These are phyloP conservation scores for Neodiprion pinetum DNA, from an alignment of 1,140 invertebrate genomes.

Conservation along the genomic window DNA sequence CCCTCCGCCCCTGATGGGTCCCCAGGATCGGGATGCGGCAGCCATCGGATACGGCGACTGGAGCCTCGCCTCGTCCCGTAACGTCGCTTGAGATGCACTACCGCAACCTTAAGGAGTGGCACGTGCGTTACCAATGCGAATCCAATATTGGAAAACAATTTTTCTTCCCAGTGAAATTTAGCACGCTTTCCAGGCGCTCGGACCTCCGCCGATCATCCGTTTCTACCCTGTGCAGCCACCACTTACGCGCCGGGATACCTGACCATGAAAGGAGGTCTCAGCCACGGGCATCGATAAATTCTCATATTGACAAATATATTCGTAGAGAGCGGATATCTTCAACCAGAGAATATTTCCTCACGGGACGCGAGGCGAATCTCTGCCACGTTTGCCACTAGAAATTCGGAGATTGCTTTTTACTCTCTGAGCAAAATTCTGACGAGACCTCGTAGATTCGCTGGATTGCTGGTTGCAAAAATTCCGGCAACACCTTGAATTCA, in stretches of 20 bases:
- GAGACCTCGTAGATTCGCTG: too few species aligned
- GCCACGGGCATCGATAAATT: neutral
- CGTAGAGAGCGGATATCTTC: too few species aligned
- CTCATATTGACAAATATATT: neutral
- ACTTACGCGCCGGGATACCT: too few species aligned
- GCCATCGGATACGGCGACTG: neutral
- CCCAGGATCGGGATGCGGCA: neutral
- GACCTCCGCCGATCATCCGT: neutral
- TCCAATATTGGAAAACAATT: slow-evolving; percentile 7
- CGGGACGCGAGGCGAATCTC: too few species aligned
- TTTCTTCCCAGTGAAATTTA: neutral
- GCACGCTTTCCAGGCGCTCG: neutral
- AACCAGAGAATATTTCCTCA: too few species aligned
- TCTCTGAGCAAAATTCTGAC: too few species aligned
- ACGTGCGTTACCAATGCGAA: neutral
- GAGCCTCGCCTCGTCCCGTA: too few species aligned
- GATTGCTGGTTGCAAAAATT: too few species aligned
- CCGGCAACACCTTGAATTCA: too few species aligned
- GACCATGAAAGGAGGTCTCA: neutral
- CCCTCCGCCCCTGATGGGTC: neutral
- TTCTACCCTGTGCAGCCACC: neutral
- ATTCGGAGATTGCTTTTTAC: too few species aligned
- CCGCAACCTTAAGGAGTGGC: neutral
- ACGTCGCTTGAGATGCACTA: neutral
- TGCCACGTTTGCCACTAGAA: too few species aligned